A percentile compares a stretch with the other conserved stretches of the same genome.
These are phyloP conservation scores for Chunga burmeisteri DNA, from an alignment of 2,113 vertebrate species.

Conservation along the genomic window DNA sequence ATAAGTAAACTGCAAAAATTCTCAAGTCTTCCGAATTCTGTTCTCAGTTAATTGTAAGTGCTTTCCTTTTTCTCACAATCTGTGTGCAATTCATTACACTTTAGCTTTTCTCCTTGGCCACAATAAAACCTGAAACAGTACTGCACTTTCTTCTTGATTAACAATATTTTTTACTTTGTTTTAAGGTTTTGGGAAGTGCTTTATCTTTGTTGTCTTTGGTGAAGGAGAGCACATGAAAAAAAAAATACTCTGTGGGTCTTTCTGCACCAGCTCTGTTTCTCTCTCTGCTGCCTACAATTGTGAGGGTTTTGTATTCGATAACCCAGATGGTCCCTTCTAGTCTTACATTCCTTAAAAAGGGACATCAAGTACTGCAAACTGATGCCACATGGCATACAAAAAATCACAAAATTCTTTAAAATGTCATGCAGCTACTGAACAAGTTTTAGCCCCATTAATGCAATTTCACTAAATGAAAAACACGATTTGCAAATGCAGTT, in stretches of 20 bases:
- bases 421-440: neutral
- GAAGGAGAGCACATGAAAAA: neutral
- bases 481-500: neutral
- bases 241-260: neutral
- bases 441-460: neutral
- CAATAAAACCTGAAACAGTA: neutral
- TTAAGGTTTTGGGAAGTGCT: neutral
- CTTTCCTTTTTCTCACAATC: neutral
- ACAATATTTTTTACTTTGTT: neutral
- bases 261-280: neutral
- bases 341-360: constrained; percentile 5
- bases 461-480: neutral
- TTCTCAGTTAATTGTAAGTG: neutral
- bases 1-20: neutral
- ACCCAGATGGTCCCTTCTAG: constrained; percentile 50
- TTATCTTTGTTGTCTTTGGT: neutral
- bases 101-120: neutral
- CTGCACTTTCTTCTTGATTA: neutral
- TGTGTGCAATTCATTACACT: neutral
- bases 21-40: neutral
- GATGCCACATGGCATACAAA: constrained; percentile 1
- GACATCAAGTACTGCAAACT: neutral
- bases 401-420: neutral
- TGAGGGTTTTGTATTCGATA: neutral
- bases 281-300: neutral